These are phyloP conservation scores for Lamellibrachia luymesi DNA, from an alignment of 1,140 invertebrate genomes.

Conservation along the genomic window DNA sequence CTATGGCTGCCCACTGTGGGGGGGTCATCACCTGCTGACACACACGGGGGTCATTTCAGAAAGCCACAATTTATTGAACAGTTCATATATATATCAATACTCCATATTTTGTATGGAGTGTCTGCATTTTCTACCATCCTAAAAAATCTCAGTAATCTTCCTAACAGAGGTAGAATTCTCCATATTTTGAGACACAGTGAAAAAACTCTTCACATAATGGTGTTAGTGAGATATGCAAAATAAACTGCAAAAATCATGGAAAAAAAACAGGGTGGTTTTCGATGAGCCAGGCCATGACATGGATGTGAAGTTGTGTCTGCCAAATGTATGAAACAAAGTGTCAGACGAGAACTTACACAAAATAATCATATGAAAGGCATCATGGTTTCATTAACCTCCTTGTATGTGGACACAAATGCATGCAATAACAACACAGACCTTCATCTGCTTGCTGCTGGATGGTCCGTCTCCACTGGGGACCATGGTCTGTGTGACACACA, in stretches of 20 bases:
- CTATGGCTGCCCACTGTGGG: constrained; percentile 48
- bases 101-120: neutral
- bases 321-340: too few species aligned
- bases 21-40: constrained; percentile 31
- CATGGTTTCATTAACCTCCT: too few species aligned
- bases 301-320: too few species aligned
- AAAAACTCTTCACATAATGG: too few species aligned
- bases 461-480: neutral
- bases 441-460: neutral
- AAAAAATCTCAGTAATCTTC: neutral
- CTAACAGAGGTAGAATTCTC: neutral
- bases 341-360: too few species aligned
- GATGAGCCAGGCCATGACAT: too few species aligned
- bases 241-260: too few species aligned
- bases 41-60: neutral
- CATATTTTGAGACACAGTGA: too few species aligned
- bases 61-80: neutral
- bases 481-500: constrained; percentile 60
- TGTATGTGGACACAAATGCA: neutral
- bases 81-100: neutral
- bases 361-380: too few species aligned
- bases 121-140: neutral
- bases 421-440: constrained; percentile 7
- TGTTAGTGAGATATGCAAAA: too few species aligned
- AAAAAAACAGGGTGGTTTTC: too few species aligned